phyloP scores from a whole-genome alignment of 2,113 vertebrate genomes.

The Protobothrops flavoviridis region DNA sequence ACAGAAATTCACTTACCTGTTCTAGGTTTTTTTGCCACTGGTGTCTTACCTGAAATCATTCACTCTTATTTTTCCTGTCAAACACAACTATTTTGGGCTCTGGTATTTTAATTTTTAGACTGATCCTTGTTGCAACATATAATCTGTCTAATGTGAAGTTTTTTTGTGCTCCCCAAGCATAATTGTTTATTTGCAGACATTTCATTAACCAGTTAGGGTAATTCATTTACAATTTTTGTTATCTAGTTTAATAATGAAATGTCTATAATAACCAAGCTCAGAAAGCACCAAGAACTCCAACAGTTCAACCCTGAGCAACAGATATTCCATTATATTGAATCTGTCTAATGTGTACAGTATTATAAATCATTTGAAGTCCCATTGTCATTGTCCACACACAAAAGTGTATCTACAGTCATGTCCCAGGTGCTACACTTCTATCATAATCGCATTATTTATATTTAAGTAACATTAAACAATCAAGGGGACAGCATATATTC shows the following conservation, averaged over 20 bases:
- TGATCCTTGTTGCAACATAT: background rate
- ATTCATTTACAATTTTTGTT: background rate
- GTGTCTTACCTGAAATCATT: background rate
- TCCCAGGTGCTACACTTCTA: background rate
- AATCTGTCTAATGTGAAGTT: background rate
- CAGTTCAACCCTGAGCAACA: background rate
- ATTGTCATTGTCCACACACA: background rate
- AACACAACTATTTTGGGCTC: background rate
- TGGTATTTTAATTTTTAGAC: background rate
- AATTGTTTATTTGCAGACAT: background rate
- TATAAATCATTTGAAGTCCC: background rate
- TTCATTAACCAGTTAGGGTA: background rate
- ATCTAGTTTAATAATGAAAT: background rate
- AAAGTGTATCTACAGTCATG: background rate
- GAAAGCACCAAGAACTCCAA: background rate
- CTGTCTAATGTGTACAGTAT: background rate
- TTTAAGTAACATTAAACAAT: background rate
- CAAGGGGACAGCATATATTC: background rate
- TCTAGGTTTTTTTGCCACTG: background rate
- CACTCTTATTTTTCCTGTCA: background rate
- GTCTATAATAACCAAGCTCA: background rate
- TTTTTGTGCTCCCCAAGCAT: background rate
- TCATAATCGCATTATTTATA: background rate
- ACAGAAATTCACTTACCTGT: background rate
- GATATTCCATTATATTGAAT: background rate